Conservation (phyloP, 2,888 invertebrate species). For the Orthosia gracilis region DNA sequence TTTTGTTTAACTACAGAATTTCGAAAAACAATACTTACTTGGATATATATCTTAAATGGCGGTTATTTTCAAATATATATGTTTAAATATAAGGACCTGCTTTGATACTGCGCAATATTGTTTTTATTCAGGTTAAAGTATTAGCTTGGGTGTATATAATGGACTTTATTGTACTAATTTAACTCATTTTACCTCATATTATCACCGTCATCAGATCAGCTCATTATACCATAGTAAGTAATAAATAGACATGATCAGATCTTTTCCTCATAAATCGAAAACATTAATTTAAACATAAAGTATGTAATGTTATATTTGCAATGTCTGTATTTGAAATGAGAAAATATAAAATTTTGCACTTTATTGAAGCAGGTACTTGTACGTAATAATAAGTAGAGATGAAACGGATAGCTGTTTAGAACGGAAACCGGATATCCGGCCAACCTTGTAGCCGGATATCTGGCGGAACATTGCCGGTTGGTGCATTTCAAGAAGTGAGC, state of each 20-base stretch:
- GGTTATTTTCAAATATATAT: conserved; percentile 16
- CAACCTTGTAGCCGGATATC: too few relatives aligned
- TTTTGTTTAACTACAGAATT: neutral
- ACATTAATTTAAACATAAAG: neutral
- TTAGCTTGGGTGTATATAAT: neutral
- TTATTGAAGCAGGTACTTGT: conserved; percentile 41
- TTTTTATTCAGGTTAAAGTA: conserved; percentile 7
- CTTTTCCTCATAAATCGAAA: conserved; percentile 34
- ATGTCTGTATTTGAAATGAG: conserved; percentile 11
- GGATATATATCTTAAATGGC: conserved; percentile 27
- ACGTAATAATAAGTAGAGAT: conserved; percentile 5
- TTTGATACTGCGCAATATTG: conserved; percentile 43
- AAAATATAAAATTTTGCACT: conserved; percentile 27
- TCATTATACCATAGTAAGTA: conserved; percentile 19
- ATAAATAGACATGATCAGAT: conserved; percentile 21
- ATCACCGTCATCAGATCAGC: conserved; percentile 12
- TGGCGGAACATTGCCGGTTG: too few relatives aligned
- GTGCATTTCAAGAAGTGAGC: too few relatives aligned
- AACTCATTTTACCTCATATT: conserved; percentile 24
- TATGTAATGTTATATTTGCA: conserved; percentile 22
- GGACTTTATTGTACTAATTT: neutral
- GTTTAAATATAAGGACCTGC: conserved; percentile 26
- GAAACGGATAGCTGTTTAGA: too few relatives aligned
- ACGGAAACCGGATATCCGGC: too few relatives aligned
- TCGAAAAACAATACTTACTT: conserved; percentile 1